These are phyloP conservation scores for Squalus acanthias DNA, from an alignment of 2,797 vertebrate genomes.

Conservation along the genomic window DNA sequence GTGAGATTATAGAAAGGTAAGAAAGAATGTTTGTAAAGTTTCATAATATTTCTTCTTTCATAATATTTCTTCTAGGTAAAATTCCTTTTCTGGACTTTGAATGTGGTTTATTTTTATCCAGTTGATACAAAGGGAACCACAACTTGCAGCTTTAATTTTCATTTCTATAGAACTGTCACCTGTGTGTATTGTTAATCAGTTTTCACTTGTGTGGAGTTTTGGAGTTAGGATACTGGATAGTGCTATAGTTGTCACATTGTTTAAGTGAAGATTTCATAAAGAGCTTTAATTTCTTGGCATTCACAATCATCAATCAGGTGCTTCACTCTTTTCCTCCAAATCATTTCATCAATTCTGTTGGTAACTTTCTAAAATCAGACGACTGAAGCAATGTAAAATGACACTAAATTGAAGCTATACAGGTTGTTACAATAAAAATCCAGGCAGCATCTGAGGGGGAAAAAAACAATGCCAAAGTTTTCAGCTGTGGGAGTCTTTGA, in stretches of 20 bases:
- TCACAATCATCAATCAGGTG: background rate
- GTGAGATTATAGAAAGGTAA: constrained; percentile 81
- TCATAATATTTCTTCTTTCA: constrained; percentile 3
- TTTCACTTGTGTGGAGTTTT: background rate
- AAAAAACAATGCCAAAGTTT: background rate
- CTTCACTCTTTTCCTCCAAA: background rate
- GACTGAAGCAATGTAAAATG: background rate
- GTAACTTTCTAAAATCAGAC: background rate
- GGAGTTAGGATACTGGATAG: background rate
- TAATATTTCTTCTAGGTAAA: background rate
- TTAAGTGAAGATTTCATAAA: background rate
- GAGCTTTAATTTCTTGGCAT: background rate
- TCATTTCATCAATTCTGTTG: background rate
- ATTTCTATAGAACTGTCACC: background rate
- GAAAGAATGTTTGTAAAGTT: background rate
- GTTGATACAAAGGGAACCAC: background rate
- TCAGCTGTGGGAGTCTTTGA: background rate
- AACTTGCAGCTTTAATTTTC: background rate
- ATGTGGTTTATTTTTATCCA: background rate
- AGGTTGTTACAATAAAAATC: background rate
- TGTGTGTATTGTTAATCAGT: background rate
- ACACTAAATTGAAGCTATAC: background rate
- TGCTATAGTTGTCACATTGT: background rate
- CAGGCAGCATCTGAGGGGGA: background rate
- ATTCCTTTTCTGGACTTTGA: background rate